These are phyloP conservation scores for Rhinella marina DNA, from an alignment of 2,797 vertebrate genomes.

Conservation along the genomic window DNA sequence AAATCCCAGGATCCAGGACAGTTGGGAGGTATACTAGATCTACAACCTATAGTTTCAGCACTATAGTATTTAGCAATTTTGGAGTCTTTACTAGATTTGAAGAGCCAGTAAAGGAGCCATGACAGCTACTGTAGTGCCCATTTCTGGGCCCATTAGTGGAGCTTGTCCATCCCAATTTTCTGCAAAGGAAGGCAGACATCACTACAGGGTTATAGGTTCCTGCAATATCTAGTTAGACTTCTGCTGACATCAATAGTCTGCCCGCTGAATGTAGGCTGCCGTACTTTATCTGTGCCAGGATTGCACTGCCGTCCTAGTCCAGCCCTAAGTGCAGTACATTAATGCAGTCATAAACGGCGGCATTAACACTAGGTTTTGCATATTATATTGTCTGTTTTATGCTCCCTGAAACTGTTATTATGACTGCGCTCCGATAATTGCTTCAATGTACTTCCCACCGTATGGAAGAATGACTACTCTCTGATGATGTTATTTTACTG, in stretches of 20 bases:
- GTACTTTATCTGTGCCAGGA: neutral
- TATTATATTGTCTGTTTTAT: constrained; percentile 2
- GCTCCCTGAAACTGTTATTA: constrained; percentile 6
- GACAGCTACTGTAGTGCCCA: neutral
- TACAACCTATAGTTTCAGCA: no score
- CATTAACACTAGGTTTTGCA: neutral
- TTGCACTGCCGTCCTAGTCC: neutral
- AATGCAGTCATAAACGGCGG: neutral
- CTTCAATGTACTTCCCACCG: neutral
- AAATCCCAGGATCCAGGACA: no score
- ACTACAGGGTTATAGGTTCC: neutral
- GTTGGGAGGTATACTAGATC: no score
- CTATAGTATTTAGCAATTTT: neutral
- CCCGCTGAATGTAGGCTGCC: neutral
- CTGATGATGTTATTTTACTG: neutral
- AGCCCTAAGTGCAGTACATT: neutral
- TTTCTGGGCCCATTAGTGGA: neutral
- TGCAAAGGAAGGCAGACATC: neutral
- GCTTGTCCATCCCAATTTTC: neutral
- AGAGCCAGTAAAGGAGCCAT: neutral
- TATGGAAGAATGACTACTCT: neutral
- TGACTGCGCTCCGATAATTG: neutral
- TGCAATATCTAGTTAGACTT: neutral
- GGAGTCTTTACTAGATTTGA: neutral
- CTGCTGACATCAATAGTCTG: neutral